Evolutionary conservation across 1,140 invertebrate genomes (phyloP), one percentile per base, ranked within the genome.

Genomic region (Chrysopa pallens): DNA sequence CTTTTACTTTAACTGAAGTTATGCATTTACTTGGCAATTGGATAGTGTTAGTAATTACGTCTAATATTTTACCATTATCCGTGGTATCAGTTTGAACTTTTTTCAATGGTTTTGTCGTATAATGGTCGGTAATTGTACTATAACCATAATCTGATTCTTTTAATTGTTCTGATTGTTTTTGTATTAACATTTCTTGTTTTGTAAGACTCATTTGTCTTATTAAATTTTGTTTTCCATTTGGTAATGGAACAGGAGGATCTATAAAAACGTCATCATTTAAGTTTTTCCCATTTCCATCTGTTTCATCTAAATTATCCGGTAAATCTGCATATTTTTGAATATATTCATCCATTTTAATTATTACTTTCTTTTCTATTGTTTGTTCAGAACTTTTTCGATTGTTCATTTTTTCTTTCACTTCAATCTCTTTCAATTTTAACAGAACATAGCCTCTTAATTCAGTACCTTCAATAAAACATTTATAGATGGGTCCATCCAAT

Each of bases 391-490:
- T 23, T 3, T 23, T 9, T 27, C 3, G 17, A 39, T 27, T 39
- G 6, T 6, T 9, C 9, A 28, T 39, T 13, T 12, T 12, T 2
- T 6, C 2, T 35, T 14, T 38, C n/a, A 38, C 14, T 38, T 12
- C 11, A 12, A 23, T 8, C 14, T 11, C 8, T 11, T 27, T 39
- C 27, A 29, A 29, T 23, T 23, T 23, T 23, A 23, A 23, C 17
- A 3, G 17, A 2, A 23, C 17, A 5, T 23, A 23, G 2, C 17
- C 17, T 23, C 17, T 23, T 23, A 23, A 61, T 44, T 68, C 60
- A 36, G 67, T 65, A 38, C 70, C 66, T 58, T 81, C 78, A 38
- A 83, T 66, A 14, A 70, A 58, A 43, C 81, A 69, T 48, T 73
- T 74, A 52, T 78, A 77, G 38, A 66, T 69, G 0, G 71, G 63